A percentile compares a stretch with the other conserved stretches of the same genome.
Conservation (phyloP, 2,888 invertebrate genomes). For the Priapulus caudatus region DNA sequence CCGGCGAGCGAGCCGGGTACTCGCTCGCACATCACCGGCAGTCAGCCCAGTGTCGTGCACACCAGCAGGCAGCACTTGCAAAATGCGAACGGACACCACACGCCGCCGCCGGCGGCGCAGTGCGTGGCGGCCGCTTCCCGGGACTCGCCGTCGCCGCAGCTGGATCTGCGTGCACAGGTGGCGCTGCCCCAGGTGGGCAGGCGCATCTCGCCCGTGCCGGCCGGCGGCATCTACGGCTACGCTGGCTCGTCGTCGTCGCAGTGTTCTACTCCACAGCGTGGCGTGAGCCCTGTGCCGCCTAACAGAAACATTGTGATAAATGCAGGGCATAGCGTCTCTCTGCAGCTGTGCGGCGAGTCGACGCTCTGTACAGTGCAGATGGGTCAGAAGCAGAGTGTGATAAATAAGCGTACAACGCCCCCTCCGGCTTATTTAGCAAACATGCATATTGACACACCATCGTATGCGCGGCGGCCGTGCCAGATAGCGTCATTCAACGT, state of each 20-base stretch:
- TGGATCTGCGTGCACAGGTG: slow-evolving; percentile 45
- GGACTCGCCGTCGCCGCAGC: slow-evolving; percentile 20
- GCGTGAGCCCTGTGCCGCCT: slow-evolving; percentile 52
- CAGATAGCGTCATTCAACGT: slow-evolving; percentile 45
- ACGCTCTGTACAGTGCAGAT: slow-evolving; percentile 77
- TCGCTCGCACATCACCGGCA: neutral
- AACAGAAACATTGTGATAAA: slow-evolving; percentile 49
- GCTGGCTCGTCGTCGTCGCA: slow-evolving; percentile 9
- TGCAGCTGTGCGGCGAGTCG: slow-evolving; percentile 69
- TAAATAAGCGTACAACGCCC: slow-evolving; percentile 45
- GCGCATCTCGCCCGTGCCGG: slow-evolving; percentile 54
- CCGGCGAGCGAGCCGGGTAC: neutral
- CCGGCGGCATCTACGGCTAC: neutral
- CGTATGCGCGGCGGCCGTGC: slow-evolving; percentile 46
- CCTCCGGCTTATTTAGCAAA: slow-evolving; percentile 48
- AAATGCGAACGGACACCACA: slow-evolving; percentile 5
- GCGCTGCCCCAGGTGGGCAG: slow-evolving; percentile 53
- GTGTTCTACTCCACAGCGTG: slow-evolving; percentile 30
- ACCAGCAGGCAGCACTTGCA: neutral
- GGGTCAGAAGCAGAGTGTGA: slow-evolving; percentile 47
- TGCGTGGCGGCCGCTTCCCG: slow-evolving; percentile 15
- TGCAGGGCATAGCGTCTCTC: slow-evolving; percentile 62
- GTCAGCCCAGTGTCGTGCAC: neutral
- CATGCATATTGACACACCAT: slow-evolving; percentile 44
- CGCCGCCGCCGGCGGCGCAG: slow-evolving; percentile 52